Evolutionary conservation across 2,888 invertebrate species (phyloP), one percentile per base, ranked within the genome.

Genomic region (Eupelmus urozonus): DNA sequence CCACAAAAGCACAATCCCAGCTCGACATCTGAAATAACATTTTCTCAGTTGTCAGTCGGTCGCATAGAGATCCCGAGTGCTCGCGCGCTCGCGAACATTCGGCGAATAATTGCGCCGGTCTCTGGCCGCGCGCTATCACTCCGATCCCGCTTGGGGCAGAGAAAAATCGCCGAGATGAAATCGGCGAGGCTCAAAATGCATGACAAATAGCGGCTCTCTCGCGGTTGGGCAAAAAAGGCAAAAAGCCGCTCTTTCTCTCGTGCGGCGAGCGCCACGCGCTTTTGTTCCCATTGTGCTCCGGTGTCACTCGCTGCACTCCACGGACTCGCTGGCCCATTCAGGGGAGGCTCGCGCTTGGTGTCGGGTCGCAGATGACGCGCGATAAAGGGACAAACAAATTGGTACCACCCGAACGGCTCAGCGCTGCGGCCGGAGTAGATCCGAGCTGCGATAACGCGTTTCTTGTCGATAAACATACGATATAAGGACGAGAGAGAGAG

Each of bases 361-460:
- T 89, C 88, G 87, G 88, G 86, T 89, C 88, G 87, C 85, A 89
- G 89, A 89, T 89, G 87, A 88, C 86, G 87, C 84, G 84, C 86
- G 89, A 89, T 89, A 89, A 89, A 86, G 72, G 86, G 82, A 83
- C 86, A 85, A 87, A 89, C 88, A 89, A 89, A 89, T 89, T 88
- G 89, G 86, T 89, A 88, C 89, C 89, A 89, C 89, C 88, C 88
- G 86, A 88, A 88, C 85, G 86, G 85, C 84, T 86, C 84, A 20
- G 18, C 20, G 85, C 84, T 86, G 85, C 83, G 13, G 2, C 83
- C 86, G 84, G 84, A 83, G 70, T 85, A 88, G 88, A 88, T 88
- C 83, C 49, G 53, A 74, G 63, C 78, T 49, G 49, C 81, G 88
- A 87, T 87, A 87, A 84, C 81, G 81, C 69, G 62, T 34, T 57